Base-by-base conservation (phyloP, 2,113 vertebrate genomes). In the Haliaeetus leucogaster region DNA sequence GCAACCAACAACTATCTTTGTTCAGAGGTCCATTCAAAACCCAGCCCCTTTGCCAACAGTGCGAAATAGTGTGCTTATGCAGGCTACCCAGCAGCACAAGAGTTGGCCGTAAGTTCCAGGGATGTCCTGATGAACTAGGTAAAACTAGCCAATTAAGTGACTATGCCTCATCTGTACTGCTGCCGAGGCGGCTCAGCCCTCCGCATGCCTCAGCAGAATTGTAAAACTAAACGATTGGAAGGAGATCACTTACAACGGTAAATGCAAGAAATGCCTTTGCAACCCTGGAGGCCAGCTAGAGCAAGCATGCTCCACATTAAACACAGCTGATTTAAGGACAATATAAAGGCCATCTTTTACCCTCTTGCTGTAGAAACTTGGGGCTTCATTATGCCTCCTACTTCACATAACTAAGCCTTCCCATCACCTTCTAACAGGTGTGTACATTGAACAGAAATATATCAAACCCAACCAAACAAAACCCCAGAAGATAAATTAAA, bases 61-160 rank as follows among this genome's bases (percentile, higher is more conserved):
- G 4, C 21, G 32, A 4, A 84, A 20, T 8, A 56, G 40, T 0
- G 13, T 52, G 48, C 20, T 65, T 50, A n/a, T 0, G 5, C 36
- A 74, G 53, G 11, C 58, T 17, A 34, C 6, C 22, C 30, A 63
- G 65, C 14, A 59, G 59, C 47, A 53, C 34, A n/a, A 27, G 48
- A n/a, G 19, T 0, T 17, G 56, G 21, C 58, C 8, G 0, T 9
- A 83, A 87, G 10, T 23, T 56, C 56, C 27, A 40, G 48, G 10
- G 47, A 65, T 43, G 26, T 34, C 21, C 40, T 7, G 43, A 62
- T 0, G 0, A 74, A 68, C 34, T 3, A 52, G 52, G 34, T 42
- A 92, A 82, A 89, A 71, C 13, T 7, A 65, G 30, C 3, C 2
- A 50, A 84, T 18, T 42, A 38, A 26, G 47, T 10, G 18, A 47